These are phyloP conservation scores for Slavum lentiscoides DNA, from an alignment of 2,888 invertebrate genomes.

Conservation along the genomic window DNA sequence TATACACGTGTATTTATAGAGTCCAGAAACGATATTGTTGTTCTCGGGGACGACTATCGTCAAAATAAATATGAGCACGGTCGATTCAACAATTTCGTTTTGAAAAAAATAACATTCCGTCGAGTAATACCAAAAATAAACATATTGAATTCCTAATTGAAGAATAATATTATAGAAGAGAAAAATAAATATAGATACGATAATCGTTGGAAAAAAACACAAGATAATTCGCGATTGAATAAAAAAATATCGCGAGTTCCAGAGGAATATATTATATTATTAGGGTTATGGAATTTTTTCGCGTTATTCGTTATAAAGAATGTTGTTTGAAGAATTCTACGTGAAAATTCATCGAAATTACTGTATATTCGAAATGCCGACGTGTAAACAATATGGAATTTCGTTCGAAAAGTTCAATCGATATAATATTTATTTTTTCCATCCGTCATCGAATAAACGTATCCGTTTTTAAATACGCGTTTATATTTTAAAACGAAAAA, in stretches of 20 bases:
- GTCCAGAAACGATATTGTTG: background rate
- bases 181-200: background rate
- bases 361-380: background rate
- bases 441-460: background rate
- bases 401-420: background rate
- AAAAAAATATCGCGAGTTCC: background rate
- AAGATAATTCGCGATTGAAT: background rate
- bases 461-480: background rate
- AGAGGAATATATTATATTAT: too few species aligned
- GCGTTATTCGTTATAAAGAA: slow-evolving; percentile 13
- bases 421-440: background rate
- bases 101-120: background rate
- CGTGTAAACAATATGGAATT: background rate
- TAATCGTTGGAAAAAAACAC: background rate
- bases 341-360: background rate
- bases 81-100: background rate
- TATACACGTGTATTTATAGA: background rate
- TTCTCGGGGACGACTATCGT: background rate
- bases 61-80: background rate
- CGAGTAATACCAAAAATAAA: background rate
- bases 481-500: background rate
- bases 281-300: too few species aligned
- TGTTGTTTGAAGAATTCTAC: background rate
- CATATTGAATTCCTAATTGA: background rate
- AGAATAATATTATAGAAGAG: background rate